Base-by-base conservation (phyloP, 2,888 invertebrate species). In the Meiosimyza decipiens region DNA sequence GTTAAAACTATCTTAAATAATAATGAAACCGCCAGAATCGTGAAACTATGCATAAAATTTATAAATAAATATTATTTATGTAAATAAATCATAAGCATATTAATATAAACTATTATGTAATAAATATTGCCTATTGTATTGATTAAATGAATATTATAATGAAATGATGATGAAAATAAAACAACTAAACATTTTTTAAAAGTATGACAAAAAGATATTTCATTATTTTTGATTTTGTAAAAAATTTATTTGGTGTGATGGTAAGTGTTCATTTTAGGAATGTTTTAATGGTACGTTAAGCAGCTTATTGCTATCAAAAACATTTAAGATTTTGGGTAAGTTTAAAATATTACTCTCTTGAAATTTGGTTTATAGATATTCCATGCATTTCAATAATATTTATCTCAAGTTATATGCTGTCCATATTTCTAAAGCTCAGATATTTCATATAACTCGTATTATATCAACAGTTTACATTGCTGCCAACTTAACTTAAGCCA, bases 81-180 rank as follows among this genome's bases (percentile, higher is more conserved):
- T 70, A 60, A 62, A 60, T 60, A 69, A 28, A 28, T 15, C n/a
- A 69, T 69, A 52, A 69, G 50, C 51, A 28, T 69, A 40, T 16
- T 60, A 51, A 52, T 60, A 60, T 60, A 40, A 40, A 40, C n/a
- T n/a, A 12, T n/a, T 40, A 15, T 67, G 33, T 54, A 55, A 55
- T 28, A 69, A 62, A 62, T 62, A 60, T 63, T 62, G 52, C 54
- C 70, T 62, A 63, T 63, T 69, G 63, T 70, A 70, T 63, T 70
- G 16, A 69, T 15, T 49, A 68, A 28, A 68, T 28, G 60, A 68
- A 7, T n/a, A 18, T 52, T 47, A 63, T 47, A n/a, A 47, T 16
- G 55, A 65, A 33, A 16, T 57, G 67, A 54, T 40, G 40, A 15
- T 40, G 40, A 70, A 50, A 70, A 47, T 54, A 54, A 70, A 70